Conservation (phyloP, 2,113 vertebrate genomes). For the Phaethon lepturus region DNA sequence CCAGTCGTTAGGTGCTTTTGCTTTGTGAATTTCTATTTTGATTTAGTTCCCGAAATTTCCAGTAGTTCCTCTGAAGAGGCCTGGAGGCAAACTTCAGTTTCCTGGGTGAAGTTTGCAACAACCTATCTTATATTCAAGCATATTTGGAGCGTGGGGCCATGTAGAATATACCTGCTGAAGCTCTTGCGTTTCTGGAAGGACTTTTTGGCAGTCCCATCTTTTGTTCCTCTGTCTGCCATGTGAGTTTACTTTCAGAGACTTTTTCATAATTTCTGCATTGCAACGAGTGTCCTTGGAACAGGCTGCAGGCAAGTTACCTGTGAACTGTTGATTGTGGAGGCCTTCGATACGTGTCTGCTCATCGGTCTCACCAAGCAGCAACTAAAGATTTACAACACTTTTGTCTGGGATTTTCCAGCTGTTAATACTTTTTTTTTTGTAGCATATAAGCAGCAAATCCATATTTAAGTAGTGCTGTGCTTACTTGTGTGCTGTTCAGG, state of each 20-base stretch:
- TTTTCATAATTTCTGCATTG: neutral
- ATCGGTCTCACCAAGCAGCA: neutral
- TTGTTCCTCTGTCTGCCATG: neutral
- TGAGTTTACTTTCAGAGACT: neutral
- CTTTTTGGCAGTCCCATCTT: neutral
- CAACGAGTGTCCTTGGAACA: neutral
- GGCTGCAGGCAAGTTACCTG: neutral
- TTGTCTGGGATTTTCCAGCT: neutral
- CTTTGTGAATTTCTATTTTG: neutral
- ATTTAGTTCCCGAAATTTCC: neutral
- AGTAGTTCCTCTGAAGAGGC: neutral
- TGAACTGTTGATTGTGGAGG: neutral
- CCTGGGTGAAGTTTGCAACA: neutral
- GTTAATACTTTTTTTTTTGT: neutral
- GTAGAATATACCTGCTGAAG: neutral
- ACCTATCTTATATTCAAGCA: neutral
- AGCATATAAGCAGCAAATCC: neutral
- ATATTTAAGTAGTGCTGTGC: neutral
- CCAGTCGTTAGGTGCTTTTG: neutral
- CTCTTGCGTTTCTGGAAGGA: neutral
- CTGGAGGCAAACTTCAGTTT: neutral
- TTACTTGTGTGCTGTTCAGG: neutral
- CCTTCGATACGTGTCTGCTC: neutral
- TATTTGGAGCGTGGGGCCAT: neutral
- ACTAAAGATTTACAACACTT: neutral